A percentile compares a stretch with the other conserved stretches of the same genome.
Conservation (phyloP, 37 sponge, comb jelly and placozoan genomes). For the Spongilla lacustris region DNA sequence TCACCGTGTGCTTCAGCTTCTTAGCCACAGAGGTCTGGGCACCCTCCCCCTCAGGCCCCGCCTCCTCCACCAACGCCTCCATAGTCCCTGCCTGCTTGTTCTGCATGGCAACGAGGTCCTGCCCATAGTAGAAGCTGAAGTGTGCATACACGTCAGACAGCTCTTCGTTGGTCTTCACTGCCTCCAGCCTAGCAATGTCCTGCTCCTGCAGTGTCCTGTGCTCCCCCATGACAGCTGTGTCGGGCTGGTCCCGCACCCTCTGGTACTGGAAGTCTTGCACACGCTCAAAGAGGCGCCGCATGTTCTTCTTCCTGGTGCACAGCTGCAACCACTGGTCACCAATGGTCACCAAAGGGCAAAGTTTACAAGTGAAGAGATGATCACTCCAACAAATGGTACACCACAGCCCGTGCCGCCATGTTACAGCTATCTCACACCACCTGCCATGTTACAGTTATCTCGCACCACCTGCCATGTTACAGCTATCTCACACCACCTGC, state of each 20-base stretch:
- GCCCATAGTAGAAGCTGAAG: slow-evolving; percentile 88
- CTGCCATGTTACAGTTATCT: no score
- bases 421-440: not conserved
- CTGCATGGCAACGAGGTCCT: slow-evolving; percentile 85
- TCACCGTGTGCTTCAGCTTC: slow-evolving; percentile 28
- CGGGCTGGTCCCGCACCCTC: slow-evolving; percentile 84
- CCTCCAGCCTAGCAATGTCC: slow-evolving; percentile 82
- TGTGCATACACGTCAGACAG: slow-evolving; percentile 90
- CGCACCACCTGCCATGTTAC: no score
- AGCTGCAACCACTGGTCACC: slow-evolving; percentile 95
- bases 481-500: no score
- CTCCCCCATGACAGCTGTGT: slow-evolving; percentile 80
- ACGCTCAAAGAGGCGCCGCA: slow-evolving; percentile 69
- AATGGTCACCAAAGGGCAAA: no score
- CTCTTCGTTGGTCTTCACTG: slow-evolving; percentile 85
- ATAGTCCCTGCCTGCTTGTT: slow-evolving; percentile 38
- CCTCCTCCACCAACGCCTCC: not conserved
- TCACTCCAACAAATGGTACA: no score
- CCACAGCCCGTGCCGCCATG: no score
- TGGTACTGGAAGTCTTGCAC: slow-evolving; percentile 91
- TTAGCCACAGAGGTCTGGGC: not conserved
- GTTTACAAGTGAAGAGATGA: not conserved
- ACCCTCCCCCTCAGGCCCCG: slow-evolving; percentile 9
- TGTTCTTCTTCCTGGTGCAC: slow-evolving; percentile 72
- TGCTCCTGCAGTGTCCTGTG: slow-evolving; percentile 76